Base-by-base conservation (phyloP, 2,797 vertebrate species). In the Sitta carolinensis region DNA sequence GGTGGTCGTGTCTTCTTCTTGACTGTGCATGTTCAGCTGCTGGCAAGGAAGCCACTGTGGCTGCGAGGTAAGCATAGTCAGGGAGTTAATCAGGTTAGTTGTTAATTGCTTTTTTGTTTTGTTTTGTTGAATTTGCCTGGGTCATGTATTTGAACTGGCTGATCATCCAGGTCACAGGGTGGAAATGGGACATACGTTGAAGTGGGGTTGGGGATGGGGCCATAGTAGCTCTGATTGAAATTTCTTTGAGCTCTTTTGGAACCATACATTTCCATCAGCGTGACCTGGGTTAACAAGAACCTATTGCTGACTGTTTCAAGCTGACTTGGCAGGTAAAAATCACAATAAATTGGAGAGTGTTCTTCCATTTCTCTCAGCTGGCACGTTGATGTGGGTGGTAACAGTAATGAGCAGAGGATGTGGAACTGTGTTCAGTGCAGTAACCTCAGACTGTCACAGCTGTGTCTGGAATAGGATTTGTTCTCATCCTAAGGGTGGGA, bases 121-220 rank as follows among this genome's bases (percentile, higher is more conserved):
- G 11, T 75, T 91, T 85, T 91, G 79, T 75, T 78, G 88, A 79
- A 21, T 94, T 90, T 91, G 79, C 23, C 36, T 86, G 58, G 58
- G 55, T 86, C 27, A 0, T 54, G 14, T 72, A 50, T 88, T 55
- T 87, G 61, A 79, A 67, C 70, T 67, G 81, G 25, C 58, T 75
- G 58, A 55, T 45, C 25, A 16, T 70, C 27, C 32, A 18, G 69
- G 21, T 72, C 25, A 21, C 18, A 50, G 73, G 8, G 11, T 78
- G 55, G 51, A 50, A 87, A 36, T 50, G 34, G 42, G 16, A 27
- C 45, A 86, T 88, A 11, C 1, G 0, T 57, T 67, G 62, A 63
- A 85, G 38, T 61, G 61, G 10, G 2, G 7, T 68, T 66, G 40
- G 58, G 90, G 42, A 10, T 82, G n/a, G 8, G 18, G 10, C 55